Base-by-base conservation (phyloP, 2,113 vertebrate genomes). In the Rhipidura dahli region DNA sequence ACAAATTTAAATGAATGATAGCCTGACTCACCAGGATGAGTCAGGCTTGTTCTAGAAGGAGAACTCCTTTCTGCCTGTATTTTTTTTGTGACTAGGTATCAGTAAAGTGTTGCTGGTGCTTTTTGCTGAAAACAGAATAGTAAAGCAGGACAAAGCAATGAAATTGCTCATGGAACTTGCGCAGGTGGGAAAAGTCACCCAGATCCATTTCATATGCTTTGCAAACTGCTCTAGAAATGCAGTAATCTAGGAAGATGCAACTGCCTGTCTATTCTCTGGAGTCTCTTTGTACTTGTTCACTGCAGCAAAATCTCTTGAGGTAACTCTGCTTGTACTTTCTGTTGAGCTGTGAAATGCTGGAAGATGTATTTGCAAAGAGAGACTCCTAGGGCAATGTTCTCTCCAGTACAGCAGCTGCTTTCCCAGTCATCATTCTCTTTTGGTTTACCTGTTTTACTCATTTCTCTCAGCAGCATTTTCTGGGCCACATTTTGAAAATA, bases 11-110 rank as follows among this genome's bases (percentile, higher is more conserved):
- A 23, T 61, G 73, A 94, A 64, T 40, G 93, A 82, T 45, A 42
- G 81, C 72, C 83, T 97, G 91, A 94, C 14, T 97, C 93, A 96
- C 69, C 20, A n/a, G 33, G 19, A 84, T 95, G 95, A 95, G 77
- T 96, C 94, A 95, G 83, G 69, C 30, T 23, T 23, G 15, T 42
- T 96, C 83, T 5, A 22, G 40, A 50, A 83, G 49, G 23, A 90
- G 47, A 76, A 22, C 12, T 85, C 35, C n/a, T 50, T 61, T 30
- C 70, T 61, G 57, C 18, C 3, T 20, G 45, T 12, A 31, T 1
- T 50, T 53, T 19, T 19, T 7, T 19, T 16, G 8, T 24, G 31
- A 59, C 24, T 37, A 12, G 37, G 6, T 39, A 54, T 35, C 45
- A 54, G 75, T 51, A 6, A 93, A 78, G 19, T 8, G 5, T 19